Percentiles rank a stretch among this genome's conserved stretches.
These are phyloP conservation scores for Saccopteryx leptura DNA, from an alignment of 2,113 vertebrate species.

Conservation along the genomic window DNA sequence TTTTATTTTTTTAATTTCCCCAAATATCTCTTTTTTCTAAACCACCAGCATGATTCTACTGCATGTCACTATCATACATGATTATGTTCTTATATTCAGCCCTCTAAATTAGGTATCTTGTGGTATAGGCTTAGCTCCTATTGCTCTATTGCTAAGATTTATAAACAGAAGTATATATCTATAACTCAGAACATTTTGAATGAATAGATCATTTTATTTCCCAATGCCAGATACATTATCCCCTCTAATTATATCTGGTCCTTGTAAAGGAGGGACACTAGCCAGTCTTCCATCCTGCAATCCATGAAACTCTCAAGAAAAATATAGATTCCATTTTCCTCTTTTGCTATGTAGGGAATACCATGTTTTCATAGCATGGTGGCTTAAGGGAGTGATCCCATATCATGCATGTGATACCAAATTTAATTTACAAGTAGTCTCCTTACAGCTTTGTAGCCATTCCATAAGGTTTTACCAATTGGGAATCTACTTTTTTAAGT, in stretches of 20 bases:
- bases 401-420: not conserved
- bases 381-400: not conserved
- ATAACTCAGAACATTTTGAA: not conserved
- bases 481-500: not conserved
- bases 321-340: slow-evolving; percentile 1
- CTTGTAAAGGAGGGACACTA: not conserved
- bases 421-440: slow-evolving; percentile 26
- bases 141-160: slow-evolving; percentile 34
- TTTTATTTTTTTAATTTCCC: slow-evolving; percentile 5
- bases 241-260: slow-evolving; percentile 13
- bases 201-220: slow-evolving; percentile 5
- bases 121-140: not conserved
- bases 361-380: not conserved
- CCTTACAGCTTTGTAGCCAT: not conserved
- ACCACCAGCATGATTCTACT: not conserved
- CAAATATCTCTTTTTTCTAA: not conserved
- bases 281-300: not conserved
- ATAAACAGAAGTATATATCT: not conserved
- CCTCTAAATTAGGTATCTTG: not conserved
- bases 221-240: not conserved
- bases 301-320: not conserved
- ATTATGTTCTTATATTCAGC: not conserved
- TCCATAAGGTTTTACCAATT: not conserved
- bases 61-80: not conserved
- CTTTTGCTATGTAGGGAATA: not conserved